Conservation (phyloP, 1,140 invertebrate genomes). For the Drosophila santomea region DNA sequence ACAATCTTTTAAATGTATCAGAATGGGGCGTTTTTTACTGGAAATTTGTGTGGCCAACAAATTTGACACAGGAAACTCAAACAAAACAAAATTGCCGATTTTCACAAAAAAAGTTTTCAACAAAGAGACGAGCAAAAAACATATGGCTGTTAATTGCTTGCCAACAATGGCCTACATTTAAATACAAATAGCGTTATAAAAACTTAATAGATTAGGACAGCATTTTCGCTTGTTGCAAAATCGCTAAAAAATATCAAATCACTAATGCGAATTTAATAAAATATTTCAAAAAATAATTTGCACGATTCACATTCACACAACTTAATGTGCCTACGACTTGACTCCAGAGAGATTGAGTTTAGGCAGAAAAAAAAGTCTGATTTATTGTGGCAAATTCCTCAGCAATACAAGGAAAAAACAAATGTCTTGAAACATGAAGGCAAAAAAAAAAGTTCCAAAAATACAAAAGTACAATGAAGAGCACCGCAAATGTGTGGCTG, state of each 20-base stretch:
- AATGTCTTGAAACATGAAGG: constrained; percentile 22
- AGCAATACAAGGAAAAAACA: constrained; percentile 28
- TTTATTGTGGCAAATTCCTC: constrained; percentile 15
- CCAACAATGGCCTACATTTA: constrained; percentile 16
- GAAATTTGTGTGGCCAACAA: neutral
- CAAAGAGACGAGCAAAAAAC: constrained; percentile 5
- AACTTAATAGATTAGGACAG: constrained; percentile 16
- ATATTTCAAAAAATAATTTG: constrained; percentile 26
- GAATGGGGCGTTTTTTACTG: constrained; percentile 1
- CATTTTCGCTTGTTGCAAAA: neutral
- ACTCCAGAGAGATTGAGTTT: constrained; percentile 17
- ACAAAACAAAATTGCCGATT: constrained; percentile 18
- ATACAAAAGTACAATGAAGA: constrained; percentile 24
- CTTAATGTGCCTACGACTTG: constrained; percentile 26
- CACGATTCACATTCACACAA: constrained; percentile 48
- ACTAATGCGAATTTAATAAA: constrained; percentile 33
- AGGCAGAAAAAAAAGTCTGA: constrained; percentile 3
- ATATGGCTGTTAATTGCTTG: constrained; percentile 55
- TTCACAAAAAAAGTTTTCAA: constrained; percentile 21
- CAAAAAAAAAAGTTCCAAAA: constrained; percentile 38
- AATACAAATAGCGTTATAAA: constrained; percentile 35
- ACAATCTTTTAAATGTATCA: constrained; percentile 18
- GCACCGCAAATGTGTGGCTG: constrained; percentile 56
- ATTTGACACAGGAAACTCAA: neutral
- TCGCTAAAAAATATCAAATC: neutral